Evolutionary conservation across 2,888 invertebrate species (phyloP).

Genomic region (Xanthorhoe spadicearia): DNA sequence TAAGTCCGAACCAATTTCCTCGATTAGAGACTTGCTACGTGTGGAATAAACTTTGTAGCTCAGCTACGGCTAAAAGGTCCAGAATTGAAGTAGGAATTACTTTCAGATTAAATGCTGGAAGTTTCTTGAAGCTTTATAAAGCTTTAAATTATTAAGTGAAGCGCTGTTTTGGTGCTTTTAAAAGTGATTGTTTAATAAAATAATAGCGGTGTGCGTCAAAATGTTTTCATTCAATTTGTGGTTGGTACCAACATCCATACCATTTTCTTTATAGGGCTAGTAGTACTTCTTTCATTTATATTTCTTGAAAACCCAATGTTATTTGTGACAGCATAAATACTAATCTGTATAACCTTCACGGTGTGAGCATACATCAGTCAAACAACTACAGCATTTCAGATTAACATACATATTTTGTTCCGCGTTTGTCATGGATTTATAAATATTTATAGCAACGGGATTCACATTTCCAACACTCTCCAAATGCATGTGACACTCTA

Average conservation of each 20-base stretch:
- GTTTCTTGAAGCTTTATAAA: not conserved
- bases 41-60: conserved; percentile 11
- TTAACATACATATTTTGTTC: too few species aligned
- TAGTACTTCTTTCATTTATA: too few species aligned
- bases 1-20: conserved; percentile 7
- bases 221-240: too few species aligned
- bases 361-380: too few species aligned
- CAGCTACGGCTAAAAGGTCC: conserved; percentile 6
- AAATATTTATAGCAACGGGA: not conserved
- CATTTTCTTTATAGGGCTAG: too few species aligned
- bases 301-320: too few species aligned
- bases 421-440: too few species aligned
- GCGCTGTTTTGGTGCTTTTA: not conserved
- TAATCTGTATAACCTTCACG: too few species aligned
- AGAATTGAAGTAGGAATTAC: conserved; percentile 4
- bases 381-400: too few species aligned
- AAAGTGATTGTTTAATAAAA: not conserved
- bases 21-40: not conserved
- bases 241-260: too few species aligned
- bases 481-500: not conserved
- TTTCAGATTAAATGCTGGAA: conserved; percentile 1
- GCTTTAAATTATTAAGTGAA: not conserved
- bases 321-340: too few species aligned
- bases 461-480: not conserved
- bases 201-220: too few species aligned